A percentile compares a stretch with the other conserved stretches of the same genome.
Evolutionary conservation across 2,888 invertebrate species (phyloP).

Genomic region (Cerceris ruficornis): DNA sequence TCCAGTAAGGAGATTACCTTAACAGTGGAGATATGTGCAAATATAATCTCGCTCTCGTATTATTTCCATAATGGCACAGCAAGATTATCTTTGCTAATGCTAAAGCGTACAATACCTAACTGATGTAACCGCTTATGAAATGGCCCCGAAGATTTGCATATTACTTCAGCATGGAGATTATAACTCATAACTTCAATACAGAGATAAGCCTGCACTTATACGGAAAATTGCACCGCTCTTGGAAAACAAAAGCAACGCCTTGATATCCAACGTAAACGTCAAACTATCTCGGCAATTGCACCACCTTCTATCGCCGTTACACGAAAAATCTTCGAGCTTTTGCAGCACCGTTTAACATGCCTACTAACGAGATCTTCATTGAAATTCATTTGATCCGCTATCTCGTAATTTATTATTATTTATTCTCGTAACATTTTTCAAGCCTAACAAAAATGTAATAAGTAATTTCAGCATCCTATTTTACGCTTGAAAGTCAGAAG

Average conservation of each 20-base stretch:
- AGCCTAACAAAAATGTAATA: too few species aligned
- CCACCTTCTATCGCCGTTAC: too few species aligned
- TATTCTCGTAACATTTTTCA: too few species aligned
- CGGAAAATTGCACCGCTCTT: neutral
- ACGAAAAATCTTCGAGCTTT: too few species aligned
- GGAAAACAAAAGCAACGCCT: neutral
- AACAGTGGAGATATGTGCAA: constrained; percentile 10
- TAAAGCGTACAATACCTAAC: constrained; percentile 32
- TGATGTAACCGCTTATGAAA: constrained; percentile 47
- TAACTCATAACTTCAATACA: neutral
- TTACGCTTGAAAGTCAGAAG: too few species aligned
- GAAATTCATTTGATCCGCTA: too few species aligned
- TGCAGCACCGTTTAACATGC: too few species aligned
- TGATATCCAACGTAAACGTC: too few species aligned
- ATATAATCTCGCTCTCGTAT: constrained; percentile 41
- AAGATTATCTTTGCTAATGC: constrained; percentile 42
- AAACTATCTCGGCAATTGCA: too few species aligned
- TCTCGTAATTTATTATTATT: too few species aligned
- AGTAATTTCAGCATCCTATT: too few species aligned
- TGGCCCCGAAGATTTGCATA: constrained; percentile 41
- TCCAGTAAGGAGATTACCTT: neutral
- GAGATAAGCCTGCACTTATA: neutral
- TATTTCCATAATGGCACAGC: constrained; percentile 43
- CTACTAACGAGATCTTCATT: too few species aligned
- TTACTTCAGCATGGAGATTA: constrained; percentile 31